Base-by-base conservation (phyloP, 2,888 invertebrate genomes). In the Diaphora mendica region DNA sequence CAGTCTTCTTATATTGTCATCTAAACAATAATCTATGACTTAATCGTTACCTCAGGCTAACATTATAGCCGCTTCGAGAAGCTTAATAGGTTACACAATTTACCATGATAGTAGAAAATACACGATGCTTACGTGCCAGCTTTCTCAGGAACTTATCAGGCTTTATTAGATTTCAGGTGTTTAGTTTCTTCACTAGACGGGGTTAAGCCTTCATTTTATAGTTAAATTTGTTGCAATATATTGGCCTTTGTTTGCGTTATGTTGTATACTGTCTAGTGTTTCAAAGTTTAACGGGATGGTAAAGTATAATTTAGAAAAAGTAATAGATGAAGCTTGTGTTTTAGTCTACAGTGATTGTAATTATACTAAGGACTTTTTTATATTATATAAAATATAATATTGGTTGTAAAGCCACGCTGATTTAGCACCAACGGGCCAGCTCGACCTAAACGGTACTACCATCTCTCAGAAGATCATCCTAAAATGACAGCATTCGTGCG, bases 61-160 rank as follows among this genome's bases (percentile, higher is more conserved):
- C 95, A 92, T 94, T 94, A 95, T 93, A 90, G 95, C 93, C 92
- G 94, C 94, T 94, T 93, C 94, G 91, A 93, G 94, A 91, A 94
- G 93, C 93, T 94, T 95, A 95, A 95, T 95, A 95, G 95, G 93
- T 94, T 91, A 92, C 94, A 94, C 94, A 95, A 95, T 95, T 94
- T 94, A 94, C 92, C 93, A 91, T 91, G 94, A 94, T 95, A 93
- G 92, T 92, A 93, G 92, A 94, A 94, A 94, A 94, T 94, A 94
- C 93, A 95, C 91, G 91, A 90, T 89, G 91, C 91, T 93, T 92
- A 94, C 94, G 93, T 94, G 94, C 91, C 88, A 82, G 90, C 90
- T 86, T 91, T 90, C 90, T 85, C 84, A 89, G 83, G 85, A 91
- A 93, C 91, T 93, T 94, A 92, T 93, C 92, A 89, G 88, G 86